Evolutionary conservation across 2,113 vertebrate species (phyloP).

Genomic region (Gasterosteus aculeatus): DNA sequence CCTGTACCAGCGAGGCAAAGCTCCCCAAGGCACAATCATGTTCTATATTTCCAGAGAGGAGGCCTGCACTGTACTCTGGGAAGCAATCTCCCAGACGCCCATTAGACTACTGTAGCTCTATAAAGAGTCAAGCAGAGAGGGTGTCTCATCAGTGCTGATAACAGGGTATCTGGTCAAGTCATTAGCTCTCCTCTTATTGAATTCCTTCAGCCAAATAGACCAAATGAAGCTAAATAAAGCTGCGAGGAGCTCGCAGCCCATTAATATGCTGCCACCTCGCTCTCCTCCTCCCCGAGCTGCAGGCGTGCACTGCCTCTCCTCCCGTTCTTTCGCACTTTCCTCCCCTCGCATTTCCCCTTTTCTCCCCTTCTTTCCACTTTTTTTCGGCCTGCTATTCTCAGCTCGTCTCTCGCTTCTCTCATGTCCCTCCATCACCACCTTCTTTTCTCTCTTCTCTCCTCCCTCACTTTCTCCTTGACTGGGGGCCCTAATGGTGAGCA

Average conservation of each 20-base stretch:
- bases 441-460: constrained; percentile 15
- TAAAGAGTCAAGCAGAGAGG: constrained; percentile 76
- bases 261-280: constrained; percentile 73
- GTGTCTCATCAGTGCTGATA: constrained; percentile 81
- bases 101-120: constrained; percentile 77
- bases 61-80: constrained; percentile 59
- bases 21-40: constrained; percentile 72
- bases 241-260: constrained; percentile 66
- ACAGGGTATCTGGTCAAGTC: constrained; percentile 83
- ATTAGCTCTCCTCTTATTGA: constrained; percentile 79
- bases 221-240: constrained; percentile 76
- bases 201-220: constrained; percentile 74
- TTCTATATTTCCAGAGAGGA: constrained; percentile 70
- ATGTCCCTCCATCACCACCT: constrained; percentile 19
- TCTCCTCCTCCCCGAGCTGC: constrained; percentile 34
- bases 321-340: constrained; percentile 21
- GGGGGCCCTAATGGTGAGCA: constrained; percentile 81
- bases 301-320: constrained; percentile 30
- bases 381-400: constrained; percentile 47
- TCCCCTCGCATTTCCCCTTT: neutral
- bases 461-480: constrained; percentile 59
- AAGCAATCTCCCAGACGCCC: constrained; percentile 68
- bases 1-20: constrained; percentile 42
- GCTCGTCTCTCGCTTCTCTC: constrained; percentile 30
- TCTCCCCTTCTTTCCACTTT: constrained; percentile 15